Evolutionary conservation across 2,888 invertebrate genomes (phyloP), one percentile per base, ranked within the genome.

Genomic region (Nineta flava): DNA sequence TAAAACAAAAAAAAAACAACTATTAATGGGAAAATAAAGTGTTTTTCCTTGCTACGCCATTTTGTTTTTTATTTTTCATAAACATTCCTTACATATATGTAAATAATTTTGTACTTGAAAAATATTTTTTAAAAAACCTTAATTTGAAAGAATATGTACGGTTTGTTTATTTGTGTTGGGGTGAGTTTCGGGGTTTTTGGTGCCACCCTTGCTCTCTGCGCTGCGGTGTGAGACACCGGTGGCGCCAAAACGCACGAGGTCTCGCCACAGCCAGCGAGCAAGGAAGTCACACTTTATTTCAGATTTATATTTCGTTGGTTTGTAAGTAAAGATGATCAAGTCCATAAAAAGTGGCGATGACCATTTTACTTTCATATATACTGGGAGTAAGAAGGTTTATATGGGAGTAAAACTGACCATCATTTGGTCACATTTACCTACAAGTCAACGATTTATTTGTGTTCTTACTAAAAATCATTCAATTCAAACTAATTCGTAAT

Each of bases 181-280:
- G 63, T 65, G 65, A 65, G 66, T 65, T 63, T 61, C 65, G 62
- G 66, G n/a, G 67, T 66, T 76, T 76, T 76, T 76, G 76, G 76
- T 76, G 75, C 68, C 66, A 64, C 64, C 64, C 61, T 65, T 49
- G 49, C 49, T 49, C 49, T 49, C 49, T 49, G 49, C 49, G 66
- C 66, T 66, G 65, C 63, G 61, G 59, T 60, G 62, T 66, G 64
- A 64, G 63, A 61, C 63, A 64, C 65, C 65, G 68, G 68, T 49
- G 49, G 67, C 67, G 67, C 67, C 68, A 68, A 68, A 68, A 66
- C 67, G 64, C 65, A 26, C 26, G 26, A 26, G 65, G 65, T 66
- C 67, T 67, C 64, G 65, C 65, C 62, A 65, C 64, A 67, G 68
- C 67, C 67, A 67, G 67, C 61, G 65, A 67, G 66, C 65, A 49